Conservation (phyloP, 2,888 invertebrate species). For the Nemoura dubitans region DNA sequence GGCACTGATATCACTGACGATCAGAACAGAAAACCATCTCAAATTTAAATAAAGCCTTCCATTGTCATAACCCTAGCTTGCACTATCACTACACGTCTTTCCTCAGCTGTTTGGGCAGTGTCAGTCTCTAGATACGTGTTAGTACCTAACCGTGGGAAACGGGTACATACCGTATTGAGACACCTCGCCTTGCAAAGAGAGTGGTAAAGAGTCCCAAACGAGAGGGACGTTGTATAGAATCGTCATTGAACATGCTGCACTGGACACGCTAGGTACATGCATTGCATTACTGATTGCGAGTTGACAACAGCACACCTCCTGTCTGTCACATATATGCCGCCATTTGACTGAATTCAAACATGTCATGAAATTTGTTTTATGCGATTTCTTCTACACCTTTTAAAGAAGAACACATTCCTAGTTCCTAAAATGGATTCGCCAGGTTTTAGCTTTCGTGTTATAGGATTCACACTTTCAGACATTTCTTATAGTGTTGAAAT, state of each 20-base stretch:
- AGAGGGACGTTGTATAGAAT: background rate
- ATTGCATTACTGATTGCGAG: background rate
- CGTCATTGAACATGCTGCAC: background rate
- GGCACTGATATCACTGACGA: background rate
- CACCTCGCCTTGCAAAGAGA: conserved; percentile 13
- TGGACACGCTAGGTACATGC: background rate
- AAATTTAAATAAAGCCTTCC: background rate
- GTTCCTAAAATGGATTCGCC: background rate
- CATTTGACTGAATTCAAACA: background rate
- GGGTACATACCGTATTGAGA: conserved; percentile 44
- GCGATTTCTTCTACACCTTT: conserved; percentile 7
- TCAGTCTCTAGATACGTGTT: too few species aligned
- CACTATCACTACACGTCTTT: background rate
- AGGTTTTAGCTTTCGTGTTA: background rate
- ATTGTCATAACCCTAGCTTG: background rate
- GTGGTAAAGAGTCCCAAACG: background rate
- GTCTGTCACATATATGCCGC: background rate
- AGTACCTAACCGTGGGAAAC: conserved; percentile 50
- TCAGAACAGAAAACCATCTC: background rate
- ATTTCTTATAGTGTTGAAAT: background rate
- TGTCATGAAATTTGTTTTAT: background rate
- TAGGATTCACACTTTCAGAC: background rate
- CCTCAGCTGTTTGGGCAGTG: background rate
- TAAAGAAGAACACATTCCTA: background rate
- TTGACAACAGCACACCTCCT: background rate